phyloP scores from a whole-genome alignment of 2,888 invertebrate species.

The Brachyopa scutellaris region DNA sequence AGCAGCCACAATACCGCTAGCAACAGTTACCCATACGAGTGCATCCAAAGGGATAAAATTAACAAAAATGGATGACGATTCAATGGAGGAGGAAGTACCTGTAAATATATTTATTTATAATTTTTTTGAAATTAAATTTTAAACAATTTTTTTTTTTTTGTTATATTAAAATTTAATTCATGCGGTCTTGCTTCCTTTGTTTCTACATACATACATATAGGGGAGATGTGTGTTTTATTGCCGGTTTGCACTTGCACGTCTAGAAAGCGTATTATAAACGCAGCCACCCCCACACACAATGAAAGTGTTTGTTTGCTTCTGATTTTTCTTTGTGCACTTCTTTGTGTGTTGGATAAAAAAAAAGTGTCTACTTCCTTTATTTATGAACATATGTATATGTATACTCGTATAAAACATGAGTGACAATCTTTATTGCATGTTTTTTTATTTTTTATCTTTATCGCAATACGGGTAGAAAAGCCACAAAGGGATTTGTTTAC shows the following conservation, averaged over 20 bases:
- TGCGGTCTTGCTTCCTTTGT: conserved; percentile 16
- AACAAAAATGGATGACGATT: conserved; percentile 72
- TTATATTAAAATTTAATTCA: neutral
- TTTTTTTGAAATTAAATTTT: neutral
- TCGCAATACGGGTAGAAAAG: conserved; percentile 11
- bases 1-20: conserved; percentile 72
- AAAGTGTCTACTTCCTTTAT: conserved; percentile 31
- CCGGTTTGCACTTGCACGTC: conserved; percentile 40
- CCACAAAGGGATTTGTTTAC: conserved; percentile 54
- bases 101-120: conserved; percentile 75
- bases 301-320: conserved; percentile 10
- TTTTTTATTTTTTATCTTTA: conserved; percentile 45
- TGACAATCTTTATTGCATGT: neutral
- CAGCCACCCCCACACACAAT: conserved; percentile 6
- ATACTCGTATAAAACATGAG: too few species aligned
- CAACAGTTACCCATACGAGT: conserved; percentile 71
- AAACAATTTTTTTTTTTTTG: neutral
- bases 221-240: too few species aligned
- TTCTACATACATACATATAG: too few species aligned
- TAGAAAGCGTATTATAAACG: neutral
- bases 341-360: conserved; percentile 30
- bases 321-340: conserved; percentile 60
- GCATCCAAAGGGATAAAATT: conserved; percentile 64
- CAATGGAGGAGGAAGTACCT: conserved; percentile 76
- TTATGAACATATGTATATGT: too few species aligned